phyloP scores from a whole-genome alignment of 1,140 invertebrate genomes.

The Bombus waltoni region DNA sequence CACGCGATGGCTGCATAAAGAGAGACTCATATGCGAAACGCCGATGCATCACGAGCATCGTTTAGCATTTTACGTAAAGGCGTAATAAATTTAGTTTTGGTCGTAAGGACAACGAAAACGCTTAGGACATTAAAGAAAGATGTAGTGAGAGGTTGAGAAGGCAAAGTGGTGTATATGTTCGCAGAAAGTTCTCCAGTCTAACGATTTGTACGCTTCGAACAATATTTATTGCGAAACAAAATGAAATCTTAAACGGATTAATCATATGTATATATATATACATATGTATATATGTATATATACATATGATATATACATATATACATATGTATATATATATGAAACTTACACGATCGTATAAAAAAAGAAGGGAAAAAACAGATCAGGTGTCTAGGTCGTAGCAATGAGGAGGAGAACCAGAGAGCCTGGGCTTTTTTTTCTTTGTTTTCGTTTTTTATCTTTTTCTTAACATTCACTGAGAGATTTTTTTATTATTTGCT shows the following conservation, averaged over 20 bases:
- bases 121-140: neutral
- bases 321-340: too few relatives aligned
- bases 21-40: neutral
- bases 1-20: neutral
- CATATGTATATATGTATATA: too few relatives aligned
- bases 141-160: neutral
- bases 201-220: neutral
- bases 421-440: conserved; percentile 43
- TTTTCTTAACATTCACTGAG: conserved; percentile 80
- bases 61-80: neutral
- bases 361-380: conserved; percentile 1
- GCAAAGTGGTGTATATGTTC: neutral
- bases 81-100: neutral
- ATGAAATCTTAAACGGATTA: neutral
- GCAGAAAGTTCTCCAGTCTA: neutral
- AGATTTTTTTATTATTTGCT: conserved; percentile 80
- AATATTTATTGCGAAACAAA: neutral
- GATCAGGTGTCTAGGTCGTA: neutral
- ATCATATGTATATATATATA: too few relatives aligned
- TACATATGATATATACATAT: too few relatives aligned
- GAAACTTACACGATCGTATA: conserved; percentile 7
- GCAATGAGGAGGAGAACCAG: conserved; percentile 40
- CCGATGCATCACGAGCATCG: neutral
- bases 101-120: conserved; percentile 17
- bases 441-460: conserved; percentile 16